Percentiles rank a stretch among this genome's conserved stretches.
These are phyloP conservation scores for Torymus tubicola DNA, from an alignment of 2,888 invertebrate genomes.

Conservation along the genomic window DNA sequence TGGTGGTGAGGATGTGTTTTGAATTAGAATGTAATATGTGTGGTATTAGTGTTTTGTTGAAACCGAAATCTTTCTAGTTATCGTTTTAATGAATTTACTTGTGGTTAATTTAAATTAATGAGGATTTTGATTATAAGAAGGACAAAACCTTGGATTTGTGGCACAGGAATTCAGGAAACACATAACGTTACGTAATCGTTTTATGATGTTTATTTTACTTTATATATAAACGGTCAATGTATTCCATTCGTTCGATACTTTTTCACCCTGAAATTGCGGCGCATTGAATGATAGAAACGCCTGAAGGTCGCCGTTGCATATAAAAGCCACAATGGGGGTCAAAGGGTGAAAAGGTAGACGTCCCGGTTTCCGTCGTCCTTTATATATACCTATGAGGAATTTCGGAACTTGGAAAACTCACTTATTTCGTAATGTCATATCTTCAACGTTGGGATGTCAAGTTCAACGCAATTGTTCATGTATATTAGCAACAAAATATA, in stretches of 20 bases:
- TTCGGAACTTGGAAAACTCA: background rate
- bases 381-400: background rate
- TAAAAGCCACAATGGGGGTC: slow-evolving; percentile 52
- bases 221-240: background rate
- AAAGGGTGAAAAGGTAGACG: slow-evolving; percentile 56
- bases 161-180: too few relatives aligned
- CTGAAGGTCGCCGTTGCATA: slow-evolving; percentile 17
- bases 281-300: slow-evolving; percentile 11
- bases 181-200: background rate
- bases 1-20: too few relatives aligned
- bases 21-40: too few relatives aligned
- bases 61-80: too few relatives aligned
- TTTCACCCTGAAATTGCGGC: background rate
- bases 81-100: too few relatives aligned
- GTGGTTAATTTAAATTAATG: too few relatives aligned
- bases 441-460: background rate
- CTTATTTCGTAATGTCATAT: background rate
- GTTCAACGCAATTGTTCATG: background rate
- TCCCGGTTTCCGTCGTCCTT: slow-evolving; percentile 30
- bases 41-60: too few relatives aligned
- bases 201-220: too few relatives aligned
- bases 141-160: too few relatives aligned
- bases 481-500: too few relatives aligned
- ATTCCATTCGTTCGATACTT: background rate
- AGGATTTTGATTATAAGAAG: too few relatives aligned